Conservation (phyloP, 1,140 invertebrate species). For the Trypoxylus dichotomus region DNA sequence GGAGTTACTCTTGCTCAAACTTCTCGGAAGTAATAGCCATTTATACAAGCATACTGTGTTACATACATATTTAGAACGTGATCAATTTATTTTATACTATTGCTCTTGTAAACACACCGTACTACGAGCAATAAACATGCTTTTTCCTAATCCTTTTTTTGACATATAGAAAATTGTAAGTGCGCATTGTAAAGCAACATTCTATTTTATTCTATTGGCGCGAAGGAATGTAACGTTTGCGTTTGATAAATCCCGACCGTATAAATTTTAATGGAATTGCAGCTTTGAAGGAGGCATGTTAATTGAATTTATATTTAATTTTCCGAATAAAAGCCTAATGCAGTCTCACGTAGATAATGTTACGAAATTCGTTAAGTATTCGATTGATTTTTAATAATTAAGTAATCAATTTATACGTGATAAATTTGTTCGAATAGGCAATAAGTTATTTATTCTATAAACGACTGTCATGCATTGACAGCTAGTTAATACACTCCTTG, state of each 20-base stretch:
- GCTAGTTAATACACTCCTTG: no score
- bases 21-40: conserved; percentile 16
- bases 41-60: not conserved
- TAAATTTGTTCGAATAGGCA: not conserved
- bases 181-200: not conserved
- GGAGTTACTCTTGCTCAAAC: conserved; percentile 11
- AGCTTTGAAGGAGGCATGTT: not conserved
- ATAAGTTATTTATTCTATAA: no score
- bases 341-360: not conserved
- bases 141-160: conserved; percentile 25
- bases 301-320: conserved; percentile 7
- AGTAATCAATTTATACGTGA: not conserved
- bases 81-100: conserved; percentile 22
- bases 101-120: conserved; percentile 17
- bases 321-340: not conserved
- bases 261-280: not conserved
- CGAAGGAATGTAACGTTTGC: conserved; percentile 3
- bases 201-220: conserved; percentile 17
- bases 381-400: not conserved
- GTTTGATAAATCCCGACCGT: conserved; percentile 8
- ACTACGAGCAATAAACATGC: not conserved
- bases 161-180: conserved; percentile 22
- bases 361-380: not conserved
- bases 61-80: conserved; percentile 21
- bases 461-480: no score